Evolutionary conservation across 2,797 vertebrate genomes (phyloP), one percentile per base, ranked within the genome.

Genomic region (Malurus leucopterus): DNA sequence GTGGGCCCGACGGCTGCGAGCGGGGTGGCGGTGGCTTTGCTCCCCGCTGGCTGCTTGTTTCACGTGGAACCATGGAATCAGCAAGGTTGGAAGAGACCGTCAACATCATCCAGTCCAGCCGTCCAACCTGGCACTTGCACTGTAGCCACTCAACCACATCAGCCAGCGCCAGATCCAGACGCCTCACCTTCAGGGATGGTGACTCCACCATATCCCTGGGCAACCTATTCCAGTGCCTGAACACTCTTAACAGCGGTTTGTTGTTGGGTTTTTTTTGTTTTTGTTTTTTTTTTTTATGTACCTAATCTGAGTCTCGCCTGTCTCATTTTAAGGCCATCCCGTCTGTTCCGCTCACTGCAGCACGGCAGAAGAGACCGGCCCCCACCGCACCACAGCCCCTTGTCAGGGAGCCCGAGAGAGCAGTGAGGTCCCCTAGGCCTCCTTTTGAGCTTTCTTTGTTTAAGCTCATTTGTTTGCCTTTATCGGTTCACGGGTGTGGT

Each of bases 1-100:
- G 38, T 11, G 57, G 13, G 14, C 17, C 2, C 1, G 3, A 1
- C 43, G 9, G 23, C 15, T 0, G 0, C 4, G 5, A 1, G 0
- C 0, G 2, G 6, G 4, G 10, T 3, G 7, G 18, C 0, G 0
- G 9, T 0, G 27, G 11, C 0, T 4, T 13, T 0, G 4, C 8
- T 47, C 2, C 4, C 1, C 8, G 34, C 34, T 19, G 44, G 16
- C 9, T 17, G 1, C 32, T 14, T 41, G 14, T 41, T 47, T 47
- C 54, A 1, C 8, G 15, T 23, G 12, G 7, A 36, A 6, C 36
- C n/a, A 27, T 43, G 44, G 8, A 13, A 4, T 43, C 44, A 19
- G 34, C 38, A 27, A 16, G 18, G 51, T 7, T 26, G 23, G 44
- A 49, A 21, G 36, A 43, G 26, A 18, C 30, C 13, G n/a, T 36